phyloP scores from a whole-genome alignment of 2,888 invertebrate genomes.

The Ptilodon capucinus region DNA sequence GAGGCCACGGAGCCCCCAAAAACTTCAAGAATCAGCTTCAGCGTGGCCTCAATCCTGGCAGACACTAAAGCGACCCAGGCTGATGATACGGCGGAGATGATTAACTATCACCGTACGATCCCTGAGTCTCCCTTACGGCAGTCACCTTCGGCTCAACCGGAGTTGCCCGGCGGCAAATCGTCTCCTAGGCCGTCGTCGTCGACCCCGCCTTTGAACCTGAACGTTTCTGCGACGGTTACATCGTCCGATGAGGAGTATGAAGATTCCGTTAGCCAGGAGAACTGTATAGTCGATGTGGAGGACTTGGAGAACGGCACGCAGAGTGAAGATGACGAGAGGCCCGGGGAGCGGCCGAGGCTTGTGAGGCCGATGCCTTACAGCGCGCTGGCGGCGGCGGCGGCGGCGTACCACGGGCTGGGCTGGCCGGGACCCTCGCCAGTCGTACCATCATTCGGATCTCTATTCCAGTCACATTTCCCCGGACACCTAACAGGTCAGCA shows the following conservation, averaged over 20 bases:
- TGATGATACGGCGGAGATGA: slow-evolving; percentile 72
- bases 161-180: slow-evolving; percentile 71
- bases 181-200: slow-evolving; percentile 70
- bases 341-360: slow-evolving; percentile 60
- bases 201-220: slow-evolving; percentile 74
- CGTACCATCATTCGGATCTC: slow-evolving; percentile 84
- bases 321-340: slow-evolving; percentile 75
- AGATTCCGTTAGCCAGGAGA: slow-evolving; percentile 87
- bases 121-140: slow-evolving; percentile 47
- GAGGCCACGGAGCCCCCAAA: slow-evolving; percentile 84
- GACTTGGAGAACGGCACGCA: slow-evolving; percentile 85
- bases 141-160: slow-evolving; percentile 73
- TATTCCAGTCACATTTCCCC: slow-evolving; percentile 86
- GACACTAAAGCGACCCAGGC: slow-evolving; percentile 87
- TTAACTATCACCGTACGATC: slow-evolving; percentile 70
- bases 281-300: slow-evolving; percentile 90
- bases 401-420: slow-evolving; percentile 85
- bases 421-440: slow-evolving; percentile 81
- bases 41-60: slow-evolving; percentile 93
- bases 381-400: slow-evolving; percentile 86
- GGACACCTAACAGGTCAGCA: slow-evolving; percentile 75
- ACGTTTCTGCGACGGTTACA: slow-evolving; percentile 73
- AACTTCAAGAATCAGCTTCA: slow-evolving; percentile 89
- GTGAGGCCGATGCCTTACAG: slow-evolving; percentile 91
- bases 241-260: slow-evolving; percentile 85